Evolutionary conservation across 2,113 vertebrate species (phyloP).

Genomic region (Cathartes aura): DNA sequence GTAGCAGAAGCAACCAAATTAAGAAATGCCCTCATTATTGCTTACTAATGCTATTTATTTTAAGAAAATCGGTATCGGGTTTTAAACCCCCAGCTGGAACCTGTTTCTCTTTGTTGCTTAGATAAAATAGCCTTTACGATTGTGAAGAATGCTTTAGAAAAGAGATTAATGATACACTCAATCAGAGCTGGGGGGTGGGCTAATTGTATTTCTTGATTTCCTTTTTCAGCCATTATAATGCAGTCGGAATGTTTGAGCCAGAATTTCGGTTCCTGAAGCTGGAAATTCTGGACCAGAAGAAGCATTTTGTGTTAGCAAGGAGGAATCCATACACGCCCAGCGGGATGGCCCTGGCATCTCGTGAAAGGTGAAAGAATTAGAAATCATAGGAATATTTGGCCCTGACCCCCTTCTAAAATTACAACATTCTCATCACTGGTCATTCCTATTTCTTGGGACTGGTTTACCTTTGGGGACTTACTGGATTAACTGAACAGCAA

Average conservation of each 20-base stretch:
- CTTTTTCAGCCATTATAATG: background rate
- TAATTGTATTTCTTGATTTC: background rate
- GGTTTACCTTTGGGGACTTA: background rate
- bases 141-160: background rate
- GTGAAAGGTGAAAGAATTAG: background rate
- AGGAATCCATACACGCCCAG: background rate
- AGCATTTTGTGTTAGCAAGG: background rate
- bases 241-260: background rate
- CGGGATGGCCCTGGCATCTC: accelerated
- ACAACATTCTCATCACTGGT: accelerated
- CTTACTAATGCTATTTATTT: background rate
- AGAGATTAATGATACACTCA: background rate
- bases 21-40: background rate
- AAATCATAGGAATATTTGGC: background rate
- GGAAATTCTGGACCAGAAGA: background rate
- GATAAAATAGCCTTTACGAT: background rate
- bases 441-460: background rate
- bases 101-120: background rate
- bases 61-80: background rate
- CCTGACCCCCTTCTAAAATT: background rate
- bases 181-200: background rate
- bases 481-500: background rate
- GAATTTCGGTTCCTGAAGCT: background rate
- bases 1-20: background rate
- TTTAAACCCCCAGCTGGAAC: background rate